These are phyloP conservation scores for Phalacrocorax carbo DNA, from an alignment of 2,113 vertebrate genomes.

Conservation along the genomic window DNA sequence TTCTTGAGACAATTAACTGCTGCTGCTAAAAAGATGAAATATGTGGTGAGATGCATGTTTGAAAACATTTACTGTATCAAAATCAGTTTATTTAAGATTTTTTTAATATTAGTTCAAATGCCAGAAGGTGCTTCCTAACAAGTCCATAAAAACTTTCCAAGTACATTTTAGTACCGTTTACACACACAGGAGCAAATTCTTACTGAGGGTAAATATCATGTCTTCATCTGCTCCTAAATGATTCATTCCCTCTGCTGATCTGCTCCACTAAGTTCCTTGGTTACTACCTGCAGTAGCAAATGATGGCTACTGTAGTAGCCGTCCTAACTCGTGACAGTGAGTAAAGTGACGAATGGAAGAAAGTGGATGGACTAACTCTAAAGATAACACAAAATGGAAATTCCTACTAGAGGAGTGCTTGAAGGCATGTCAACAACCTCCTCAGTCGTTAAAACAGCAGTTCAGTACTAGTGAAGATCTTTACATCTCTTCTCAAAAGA, in stretches of 20 bases:
- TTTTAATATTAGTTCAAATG: neutral
- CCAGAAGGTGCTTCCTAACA: neutral
- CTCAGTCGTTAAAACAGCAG: neutral
- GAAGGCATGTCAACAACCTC: neutral
- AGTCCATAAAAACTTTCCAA: neutral
- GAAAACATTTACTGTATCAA: neutral
- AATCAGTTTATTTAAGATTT: neutral
- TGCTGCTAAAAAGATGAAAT: neutral
- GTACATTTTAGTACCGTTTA: neutral
- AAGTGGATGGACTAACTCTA: neutral
- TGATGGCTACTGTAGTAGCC: neutral
- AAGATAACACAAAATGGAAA: neutral
- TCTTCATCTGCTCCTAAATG: neutral
- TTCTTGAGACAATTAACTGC: neutral
- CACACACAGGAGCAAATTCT: neutral
- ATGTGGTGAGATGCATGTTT: neutral
- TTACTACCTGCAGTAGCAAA: neutral
- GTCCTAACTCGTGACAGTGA: neutral
- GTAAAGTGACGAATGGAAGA: neutral
- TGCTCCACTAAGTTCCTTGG: neutral
- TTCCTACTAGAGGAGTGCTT: neutral
- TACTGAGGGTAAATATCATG: neutral
- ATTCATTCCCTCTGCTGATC: neutral
- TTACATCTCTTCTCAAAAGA: neutral
- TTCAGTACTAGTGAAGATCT: neutral